Base-by-base conservation (phyloP, 2,888 invertebrate genomes). In the Leptinotarsa rubiginosa region DNA sequence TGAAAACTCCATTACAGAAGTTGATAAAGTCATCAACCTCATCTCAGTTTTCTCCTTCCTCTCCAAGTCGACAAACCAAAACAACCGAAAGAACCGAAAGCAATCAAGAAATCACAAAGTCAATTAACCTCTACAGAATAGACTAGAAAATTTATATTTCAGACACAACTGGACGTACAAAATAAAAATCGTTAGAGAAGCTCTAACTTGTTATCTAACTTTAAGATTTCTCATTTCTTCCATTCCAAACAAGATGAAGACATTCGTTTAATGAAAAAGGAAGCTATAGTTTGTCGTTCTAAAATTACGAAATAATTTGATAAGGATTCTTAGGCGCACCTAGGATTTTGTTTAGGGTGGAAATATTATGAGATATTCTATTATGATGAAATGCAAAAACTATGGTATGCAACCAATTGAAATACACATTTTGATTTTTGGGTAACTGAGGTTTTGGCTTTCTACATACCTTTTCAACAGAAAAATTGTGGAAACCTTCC, bases 21-120 rank as follows among this genome's bases (percentile, higher is more conserved):
- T 15, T 15, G 56, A 22, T 22, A 22, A 56, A 56, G 20, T 22
- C 56, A 56, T 56, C 20, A 56, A 18, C 41, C 22, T 13, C 13
- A 56, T 56, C 20, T 15, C 56, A 56, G 20, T 20, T 56, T 56
- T 62, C 41, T 13, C 41, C 16, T 62, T 62, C n/a, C 31, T n/a
- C 62, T 41, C 13, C 41, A 62, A 1, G 31, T 62, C n/a, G n/a
- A 7, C 16, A 62, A 41, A 62, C 31, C 41, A 62, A 18, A 62
- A 62, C 25, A n/a, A 41, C 41, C 31, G n/a, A 62, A 10, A 2
- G n/a, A 62, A 62, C 31, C 18, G 31, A 62, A 62, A 62, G 62
- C n/a, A 62, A 62, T 62, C 62, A 62, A 31, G 41, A 62, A 31
- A 41, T 31, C 62, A n/a, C 62, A 62, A n/a, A 62, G 31, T 62